phyloP scores from a whole-genome alignment of 2,113 vertebrate genomes.

The Colossoma macropomum region DNA sequence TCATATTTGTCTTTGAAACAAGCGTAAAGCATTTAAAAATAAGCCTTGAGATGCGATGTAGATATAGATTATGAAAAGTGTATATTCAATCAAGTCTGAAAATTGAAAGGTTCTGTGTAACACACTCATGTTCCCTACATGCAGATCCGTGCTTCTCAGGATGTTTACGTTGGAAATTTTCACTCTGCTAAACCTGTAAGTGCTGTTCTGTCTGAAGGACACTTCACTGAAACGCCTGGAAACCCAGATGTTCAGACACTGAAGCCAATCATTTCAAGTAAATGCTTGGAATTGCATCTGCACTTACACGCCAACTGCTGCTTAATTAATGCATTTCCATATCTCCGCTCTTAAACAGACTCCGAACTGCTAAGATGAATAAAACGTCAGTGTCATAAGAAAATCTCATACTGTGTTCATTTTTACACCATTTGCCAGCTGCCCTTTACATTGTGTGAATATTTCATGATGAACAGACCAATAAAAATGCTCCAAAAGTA shows the following conservation, averaged over 20 bases:
- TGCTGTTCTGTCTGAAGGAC: constrained; percentile 13
- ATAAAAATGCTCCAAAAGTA: too few relatives aligned
- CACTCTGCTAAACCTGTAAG: neutral
- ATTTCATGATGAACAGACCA: neutral
- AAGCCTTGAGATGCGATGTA: too few relatives aligned
- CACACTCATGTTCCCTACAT: too few relatives aligned
- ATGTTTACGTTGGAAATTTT: neutral
- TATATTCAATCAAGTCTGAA: too few relatives aligned
- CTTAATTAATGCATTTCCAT: constrained; percentile 31
- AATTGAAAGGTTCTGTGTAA: neutral
- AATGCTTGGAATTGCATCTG: constrained; percentile 25
- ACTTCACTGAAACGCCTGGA: neutral
- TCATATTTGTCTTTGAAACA: too few relatives aligned
- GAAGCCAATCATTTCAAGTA: constrained; percentile 28
- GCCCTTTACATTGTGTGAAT: neutral
- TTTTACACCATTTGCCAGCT: neutral
- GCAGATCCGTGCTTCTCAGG: neutral
- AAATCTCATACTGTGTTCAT: neutral
- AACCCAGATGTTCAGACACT: constrained; percentile 36
- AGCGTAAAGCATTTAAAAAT: too few relatives aligned
- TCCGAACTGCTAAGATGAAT: neutral
- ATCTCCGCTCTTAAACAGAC: neutral
- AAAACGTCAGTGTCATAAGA: neutral
- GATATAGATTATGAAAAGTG: too few relatives aligned
- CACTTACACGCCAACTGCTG: constrained; percentile 7